Percentiles rank a stretch among this genome's conserved stretches.
Evolutionary conservation across 2,797 vertebrate genomes (phyloP).

Genomic region (Hypotaenidia okinawae): DNA sequence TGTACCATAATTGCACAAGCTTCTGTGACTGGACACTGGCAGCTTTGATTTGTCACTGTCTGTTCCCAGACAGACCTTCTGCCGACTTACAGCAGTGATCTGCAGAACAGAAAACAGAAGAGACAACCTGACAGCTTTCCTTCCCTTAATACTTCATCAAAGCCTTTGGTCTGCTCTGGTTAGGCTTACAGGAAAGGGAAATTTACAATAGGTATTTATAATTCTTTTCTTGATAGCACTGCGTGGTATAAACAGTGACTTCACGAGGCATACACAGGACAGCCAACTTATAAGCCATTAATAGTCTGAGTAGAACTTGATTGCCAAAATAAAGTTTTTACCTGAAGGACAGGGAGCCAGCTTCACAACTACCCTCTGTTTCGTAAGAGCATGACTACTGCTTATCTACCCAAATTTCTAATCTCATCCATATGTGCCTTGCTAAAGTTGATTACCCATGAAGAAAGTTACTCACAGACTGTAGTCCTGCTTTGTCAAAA

Average conservation of each 20-base stretch:
- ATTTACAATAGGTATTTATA: not conserved
- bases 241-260: not conserved
- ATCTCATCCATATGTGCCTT: not conserved
- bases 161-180: not conserved
- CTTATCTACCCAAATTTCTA: not conserved
- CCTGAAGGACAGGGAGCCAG: not conserved
- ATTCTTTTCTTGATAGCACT: not conserved
- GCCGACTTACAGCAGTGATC: not conserved
- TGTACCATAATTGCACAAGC: not conserved
- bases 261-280: not conserved
- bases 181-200: not conserved
- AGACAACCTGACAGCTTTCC: not conserved
- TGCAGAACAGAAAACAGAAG: not conserved
- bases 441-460: not conserved
- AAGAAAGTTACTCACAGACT: not conserved
- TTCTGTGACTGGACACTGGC: accelerated
- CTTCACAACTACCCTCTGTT: not conserved
- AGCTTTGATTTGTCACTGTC: not conserved
- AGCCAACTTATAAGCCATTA: not conserved
- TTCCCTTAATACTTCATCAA: not conserved
- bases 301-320: not conserved
- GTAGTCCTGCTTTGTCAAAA: not conserved
- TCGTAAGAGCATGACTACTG: not conserved
- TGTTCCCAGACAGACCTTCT: not conserved
- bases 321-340: not conserved